These are phyloP conservation scores for Trichomycterus rosablanca DNA, from an alignment of 2,113 vertebrate genomes.

Conservation along the genomic window DNA sequence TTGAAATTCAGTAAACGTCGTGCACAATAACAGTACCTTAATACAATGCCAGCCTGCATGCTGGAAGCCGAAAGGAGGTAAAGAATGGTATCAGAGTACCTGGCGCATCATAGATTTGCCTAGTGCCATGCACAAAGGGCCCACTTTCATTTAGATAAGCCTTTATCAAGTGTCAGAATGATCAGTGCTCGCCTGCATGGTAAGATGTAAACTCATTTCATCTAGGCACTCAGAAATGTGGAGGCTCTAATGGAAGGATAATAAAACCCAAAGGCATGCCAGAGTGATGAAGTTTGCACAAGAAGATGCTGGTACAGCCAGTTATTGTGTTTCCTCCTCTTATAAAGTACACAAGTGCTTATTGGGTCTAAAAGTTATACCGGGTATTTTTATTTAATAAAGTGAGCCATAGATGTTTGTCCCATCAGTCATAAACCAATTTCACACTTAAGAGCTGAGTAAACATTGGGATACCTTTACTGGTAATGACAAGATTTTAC, in stretches of 20 bases:
- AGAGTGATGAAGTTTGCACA: constrained; percentile 3
- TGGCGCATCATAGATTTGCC: constrained; percentile 8
- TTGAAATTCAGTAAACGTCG: no score
- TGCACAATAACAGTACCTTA: no score
- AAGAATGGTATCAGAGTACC: background rate
- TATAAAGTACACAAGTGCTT: background rate
- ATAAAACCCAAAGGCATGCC: constrained; percentile 15
- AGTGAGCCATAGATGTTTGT: background rate
- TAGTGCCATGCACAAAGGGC: constrained; percentile 10
- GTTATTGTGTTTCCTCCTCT: background rate
- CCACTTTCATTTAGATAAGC: constrained; percentile 15
- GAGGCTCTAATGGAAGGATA: constrained; percentile 2
- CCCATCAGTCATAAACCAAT: background rate
- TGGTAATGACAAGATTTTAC: no score
- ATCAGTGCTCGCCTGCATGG: constrained; percentile 11
- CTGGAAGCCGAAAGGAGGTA: no score
- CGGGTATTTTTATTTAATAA: no score
- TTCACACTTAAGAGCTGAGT: background rate
- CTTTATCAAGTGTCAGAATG: constrained; percentile 18
- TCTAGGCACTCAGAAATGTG: constrained; percentile 3
- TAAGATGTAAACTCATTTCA: constrained; percentile 20
- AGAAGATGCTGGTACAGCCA: background rate
- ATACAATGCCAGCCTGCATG: no score
- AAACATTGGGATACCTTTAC: background rate
- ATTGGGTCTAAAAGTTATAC: no score